phyloP scores from a whole-genome alignment of 2,113 vertebrate species.

The Tinamus guttatus region DNA sequence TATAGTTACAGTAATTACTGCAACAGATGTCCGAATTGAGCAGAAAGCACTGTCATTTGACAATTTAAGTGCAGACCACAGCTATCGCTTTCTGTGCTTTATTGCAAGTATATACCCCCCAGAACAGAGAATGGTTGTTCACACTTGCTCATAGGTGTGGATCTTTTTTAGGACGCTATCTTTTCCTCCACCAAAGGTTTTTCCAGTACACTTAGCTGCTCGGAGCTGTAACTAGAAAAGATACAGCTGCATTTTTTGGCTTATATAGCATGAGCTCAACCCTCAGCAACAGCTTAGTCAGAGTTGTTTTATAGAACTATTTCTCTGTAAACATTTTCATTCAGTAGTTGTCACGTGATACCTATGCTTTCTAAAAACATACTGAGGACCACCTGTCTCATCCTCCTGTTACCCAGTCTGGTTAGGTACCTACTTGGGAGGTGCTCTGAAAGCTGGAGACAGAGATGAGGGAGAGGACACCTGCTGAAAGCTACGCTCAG shows the following conservation, averaged over 20 bases:
- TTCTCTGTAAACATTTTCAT: conserved; percentile 64
- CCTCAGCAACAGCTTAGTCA: conserved; percentile 61
- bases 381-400: conserved; percentile 2
- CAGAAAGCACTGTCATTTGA: not conserved
- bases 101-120: conserved; percentile 32
- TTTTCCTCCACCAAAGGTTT: conserved; percentile 21
- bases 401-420: not conserved
- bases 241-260: conserved; percentile 71
- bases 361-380: conserved; percentile 24
- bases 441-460: not conserved
- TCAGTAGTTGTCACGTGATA: conserved; percentile 39
- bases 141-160: conserved; percentile 47
- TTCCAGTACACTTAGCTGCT: conserved; percentile 63
- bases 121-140: conserved; percentile 20
- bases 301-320: conserved; percentile 58
- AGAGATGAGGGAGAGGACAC: not conserved
- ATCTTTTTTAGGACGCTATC: not conserved
- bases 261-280: conserved; percentile 8
- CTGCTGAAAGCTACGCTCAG: not conserved
- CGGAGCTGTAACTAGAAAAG: conserved; percentile 75
- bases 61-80: not conserved
- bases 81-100: not conserved
- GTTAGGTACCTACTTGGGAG: not conserved
- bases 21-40: not conserved
- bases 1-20: not conserved